These are phyloP conservation scores for Luperina nickerlii DNA, from an alignment of 2,888 invertebrate species.

Conservation along the genomic window DNA sequence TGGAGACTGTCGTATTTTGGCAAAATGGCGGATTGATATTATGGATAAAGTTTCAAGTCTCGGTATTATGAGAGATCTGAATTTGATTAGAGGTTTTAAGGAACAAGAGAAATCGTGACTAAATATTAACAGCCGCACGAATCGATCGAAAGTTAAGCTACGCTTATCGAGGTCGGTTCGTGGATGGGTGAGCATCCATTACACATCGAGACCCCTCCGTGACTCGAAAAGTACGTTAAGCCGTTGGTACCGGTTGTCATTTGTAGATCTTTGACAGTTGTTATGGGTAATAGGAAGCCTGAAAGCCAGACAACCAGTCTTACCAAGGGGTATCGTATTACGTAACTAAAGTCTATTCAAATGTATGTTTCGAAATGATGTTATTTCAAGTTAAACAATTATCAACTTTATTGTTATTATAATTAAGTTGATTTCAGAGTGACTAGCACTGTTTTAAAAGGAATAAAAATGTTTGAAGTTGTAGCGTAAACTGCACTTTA, in stretches of 20 bases:
- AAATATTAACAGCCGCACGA: neutral
- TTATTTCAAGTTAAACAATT: no score
- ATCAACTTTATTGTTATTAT: no score
- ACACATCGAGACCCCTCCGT: neutral
- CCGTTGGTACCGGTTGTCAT: neutral
- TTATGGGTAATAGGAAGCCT: neutral
- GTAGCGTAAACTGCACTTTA: no score
- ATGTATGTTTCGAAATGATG: no score
- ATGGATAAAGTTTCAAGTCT: conserved; percentile 43
- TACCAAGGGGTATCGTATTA: neutral
- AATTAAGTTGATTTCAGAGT: no score
- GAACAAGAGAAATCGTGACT: neutral
- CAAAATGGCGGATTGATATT: conserved; percentile 39
- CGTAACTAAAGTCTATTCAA: neutral
- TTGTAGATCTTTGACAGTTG: neutral
- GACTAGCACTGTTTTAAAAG: no score
- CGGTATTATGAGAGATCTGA: neutral
- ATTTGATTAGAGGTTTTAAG: neutral
- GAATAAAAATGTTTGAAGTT: no score
- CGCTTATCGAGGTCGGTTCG: neutral
- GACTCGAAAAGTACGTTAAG: neutral
- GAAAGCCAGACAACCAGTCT: neutral
- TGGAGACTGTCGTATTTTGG: conserved; percentile 1
- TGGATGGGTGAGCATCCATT: neutral
- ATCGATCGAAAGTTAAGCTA: neutral